Percentiles rank a stretch among this genome's conserved stretches.
Evolutionary conservation across 1,140 invertebrate species (phyloP).

Genomic region (Cotesia typhae): DNA sequence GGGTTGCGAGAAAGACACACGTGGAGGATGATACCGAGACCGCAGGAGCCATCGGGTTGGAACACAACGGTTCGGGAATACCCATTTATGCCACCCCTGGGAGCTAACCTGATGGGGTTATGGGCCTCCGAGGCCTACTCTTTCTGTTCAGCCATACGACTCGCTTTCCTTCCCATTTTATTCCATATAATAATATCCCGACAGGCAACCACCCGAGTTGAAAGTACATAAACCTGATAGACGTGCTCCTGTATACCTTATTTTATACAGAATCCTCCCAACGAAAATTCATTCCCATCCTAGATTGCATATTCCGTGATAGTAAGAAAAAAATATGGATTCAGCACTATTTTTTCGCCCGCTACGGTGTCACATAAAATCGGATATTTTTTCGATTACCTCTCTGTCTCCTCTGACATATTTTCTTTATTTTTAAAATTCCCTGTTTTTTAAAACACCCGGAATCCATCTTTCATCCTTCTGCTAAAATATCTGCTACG

Average conservation of each 20-base stretch:
- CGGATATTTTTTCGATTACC: slow-evolving; percentile 52
- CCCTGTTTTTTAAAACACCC: slow-evolving; percentile 4
- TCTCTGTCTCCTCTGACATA: slow-evolving; percentile 24
- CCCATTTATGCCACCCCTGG: slow-evolving; percentile 59
- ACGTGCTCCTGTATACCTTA: no score
- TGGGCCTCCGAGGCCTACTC: slow-evolving; percentile 66
- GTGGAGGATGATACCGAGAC: slow-evolving; percentile 23
- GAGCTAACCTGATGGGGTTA: slow-evolving; percentile 65
- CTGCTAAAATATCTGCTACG: background rate
- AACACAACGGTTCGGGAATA: slow-evolving; percentile 35
- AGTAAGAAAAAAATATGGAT: background rate
- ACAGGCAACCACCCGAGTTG: background rate
- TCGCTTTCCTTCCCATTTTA: slow-evolving; percentile 63
- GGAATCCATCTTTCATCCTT: slow-evolving; percentile 26
- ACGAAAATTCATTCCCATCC: no score
- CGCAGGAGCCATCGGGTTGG: slow-evolving; percentile 33
- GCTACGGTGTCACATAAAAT: slow-evolving; percentile 52
- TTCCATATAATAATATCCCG: slow-evolving; percentile 61
- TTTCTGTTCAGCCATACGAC: slow-evolving; percentile 57
- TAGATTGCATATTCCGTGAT: background rate
- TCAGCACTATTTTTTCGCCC: slow-evolving; percentile 38
- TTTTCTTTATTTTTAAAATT: slow-evolving; percentile 12
- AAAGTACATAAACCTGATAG: background rate
- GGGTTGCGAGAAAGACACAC: slow-evolving; percentile 24
- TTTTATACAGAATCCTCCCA: no score